phyloP scores from a whole-genome alignment of 2,797 vertebrate species.

The Aratinga solstitialis region DNA sequence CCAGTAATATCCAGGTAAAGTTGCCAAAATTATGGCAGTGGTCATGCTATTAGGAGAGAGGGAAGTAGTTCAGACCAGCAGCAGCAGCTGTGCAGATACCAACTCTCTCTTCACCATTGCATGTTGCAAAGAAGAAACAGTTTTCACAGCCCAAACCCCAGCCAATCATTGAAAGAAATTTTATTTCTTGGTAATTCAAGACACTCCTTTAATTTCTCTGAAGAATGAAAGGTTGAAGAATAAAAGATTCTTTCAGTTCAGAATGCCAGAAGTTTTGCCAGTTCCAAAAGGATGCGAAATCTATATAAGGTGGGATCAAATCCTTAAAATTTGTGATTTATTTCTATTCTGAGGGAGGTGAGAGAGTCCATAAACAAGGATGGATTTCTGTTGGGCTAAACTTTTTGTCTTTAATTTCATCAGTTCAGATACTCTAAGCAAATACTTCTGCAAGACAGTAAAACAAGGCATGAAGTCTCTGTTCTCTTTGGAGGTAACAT shows the following conservation, averaged over 20 bases:
- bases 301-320: background rate
- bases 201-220: background rate
- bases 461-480: background rate
- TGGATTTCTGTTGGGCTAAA: background rate
- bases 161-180: background rate
- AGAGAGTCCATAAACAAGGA: background rate
- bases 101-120: background rate
- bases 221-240: background rate
- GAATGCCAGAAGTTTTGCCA: background rate
- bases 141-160: background rate
- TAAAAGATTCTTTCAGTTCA: background rate
- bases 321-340: background rate
- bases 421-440: background rate
- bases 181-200: background rate
- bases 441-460: background rate
- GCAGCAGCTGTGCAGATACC: background rate
- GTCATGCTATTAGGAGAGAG: background rate
- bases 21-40: background rate
- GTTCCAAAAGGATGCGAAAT: background rate
- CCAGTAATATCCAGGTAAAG: background rate
- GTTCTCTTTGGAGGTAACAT: background rate
- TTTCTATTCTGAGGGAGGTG: background rate
- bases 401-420: background rate
- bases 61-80: background rate
- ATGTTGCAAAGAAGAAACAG: background rate